A percentile compares a stretch with the other conserved stretches of the same genome.
phyloP scores from a whole-genome alignment of 2,888 invertebrate species.

The Ametastegia equiseti region DNA sequence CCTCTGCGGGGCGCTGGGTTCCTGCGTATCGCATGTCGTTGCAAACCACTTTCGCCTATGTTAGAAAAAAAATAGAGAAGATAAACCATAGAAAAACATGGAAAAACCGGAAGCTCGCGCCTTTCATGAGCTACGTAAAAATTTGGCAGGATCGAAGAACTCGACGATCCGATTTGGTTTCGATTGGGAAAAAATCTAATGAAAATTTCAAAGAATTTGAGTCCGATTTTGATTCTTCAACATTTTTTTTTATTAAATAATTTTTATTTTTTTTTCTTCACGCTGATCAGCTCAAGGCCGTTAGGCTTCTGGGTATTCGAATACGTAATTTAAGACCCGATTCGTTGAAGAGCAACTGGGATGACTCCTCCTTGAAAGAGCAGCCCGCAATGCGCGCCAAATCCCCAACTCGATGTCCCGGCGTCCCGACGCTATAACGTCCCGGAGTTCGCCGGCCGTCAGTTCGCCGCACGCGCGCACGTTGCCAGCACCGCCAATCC shows the following conservation, averaged over 20 bases:
- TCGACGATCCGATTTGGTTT: too few relatives aligned
- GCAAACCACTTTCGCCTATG: neutral
- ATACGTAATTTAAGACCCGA: neutral
- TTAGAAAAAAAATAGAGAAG: neutral
- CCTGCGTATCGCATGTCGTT: neutral
- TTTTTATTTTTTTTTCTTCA: neutral
- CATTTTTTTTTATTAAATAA: too few relatives aligned
- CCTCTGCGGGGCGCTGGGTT: neutral
- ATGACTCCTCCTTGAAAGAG: conserved; percentile 33
- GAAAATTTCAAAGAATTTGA: too few relatives aligned
- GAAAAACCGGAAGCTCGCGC: too few relatives aligned
- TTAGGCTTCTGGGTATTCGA: neutral
- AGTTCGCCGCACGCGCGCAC: conserved; percentile 44
- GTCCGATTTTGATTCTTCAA: too few relatives aligned
- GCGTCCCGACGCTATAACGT: conserved; percentile 47
- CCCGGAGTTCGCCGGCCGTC: conserved; percentile 40
- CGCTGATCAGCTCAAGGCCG: neutral
- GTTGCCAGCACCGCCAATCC: conserved; percentile 46
- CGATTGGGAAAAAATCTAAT: too few relatives aligned
- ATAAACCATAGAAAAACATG: too few relatives aligned
- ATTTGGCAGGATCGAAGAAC: too few relatives aligned
- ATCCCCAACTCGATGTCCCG: conserved; percentile 40
- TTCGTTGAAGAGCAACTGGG: conserved; percentile 14
- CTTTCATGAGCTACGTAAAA: too few relatives aligned
- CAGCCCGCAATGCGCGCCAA: conserved; percentile 40